These are phyloP conservation scores for Pachypeltis micranthus DNA, from an alignment of 1,140 invertebrate genomes.

Conservation along the genomic window DNA sequence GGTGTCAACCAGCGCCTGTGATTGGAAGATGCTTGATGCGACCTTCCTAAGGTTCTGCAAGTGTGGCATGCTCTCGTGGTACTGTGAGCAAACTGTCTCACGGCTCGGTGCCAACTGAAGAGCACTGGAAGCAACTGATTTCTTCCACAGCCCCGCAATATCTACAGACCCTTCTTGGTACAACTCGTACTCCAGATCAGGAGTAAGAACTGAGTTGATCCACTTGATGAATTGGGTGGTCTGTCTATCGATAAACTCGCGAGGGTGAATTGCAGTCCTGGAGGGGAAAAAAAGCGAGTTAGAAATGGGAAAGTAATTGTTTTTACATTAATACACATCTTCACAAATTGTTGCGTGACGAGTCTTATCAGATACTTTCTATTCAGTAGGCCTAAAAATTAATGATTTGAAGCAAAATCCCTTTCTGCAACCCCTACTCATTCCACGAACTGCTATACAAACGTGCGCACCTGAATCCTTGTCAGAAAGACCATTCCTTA, in stretches of 20 bases:
- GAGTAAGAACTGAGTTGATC: slow-evolving; percentile 75
- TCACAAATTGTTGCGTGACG: too few species aligned
- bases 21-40: slow-evolving; percentile 35
- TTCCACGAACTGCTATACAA: too few species aligned
- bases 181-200: slow-evolving; percentile 49
- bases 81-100: slow-evolving; percentile 16
- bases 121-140: slow-evolving; percentile 40
- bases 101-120: slow-evolving; percentile 39
- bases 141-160: slow-evolving; percentile 32
- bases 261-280: not conserved
- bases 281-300: not conserved
- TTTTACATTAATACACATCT: not conserved
- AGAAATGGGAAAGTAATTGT: not conserved
- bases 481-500: too few species aligned
- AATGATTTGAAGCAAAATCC: not conserved
- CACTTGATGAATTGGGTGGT: slow-evolving; percentile 72
- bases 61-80: slow-evolving; percentile 43
- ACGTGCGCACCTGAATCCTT: too few species aligned
- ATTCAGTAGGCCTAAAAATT: not conserved
- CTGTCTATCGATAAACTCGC: slow-evolving; percentile 58
- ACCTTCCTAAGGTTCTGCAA: slow-evolving; percentile 52
- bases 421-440: too few species aligned
- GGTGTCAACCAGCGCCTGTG: slow-evolving; percentile 1
- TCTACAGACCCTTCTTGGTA: slow-evolving; percentile 42
- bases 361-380: not conserved